phyloP scores from a whole-genome alignment of 2,888 invertebrate species.

The Athalia circularis region DNA sequence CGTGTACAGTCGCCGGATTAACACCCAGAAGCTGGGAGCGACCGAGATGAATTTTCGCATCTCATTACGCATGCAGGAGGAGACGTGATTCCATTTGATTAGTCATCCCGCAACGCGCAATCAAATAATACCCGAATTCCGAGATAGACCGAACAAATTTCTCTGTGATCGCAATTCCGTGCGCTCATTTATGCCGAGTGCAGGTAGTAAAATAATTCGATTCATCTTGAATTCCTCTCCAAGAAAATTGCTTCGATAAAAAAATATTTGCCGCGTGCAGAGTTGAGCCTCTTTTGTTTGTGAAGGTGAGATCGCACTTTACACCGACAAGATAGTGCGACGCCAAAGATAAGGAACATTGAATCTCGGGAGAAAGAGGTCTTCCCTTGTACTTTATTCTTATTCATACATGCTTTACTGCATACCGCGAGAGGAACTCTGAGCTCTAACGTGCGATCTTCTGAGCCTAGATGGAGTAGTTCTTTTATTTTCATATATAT shows the following conservation, averaged over 20 bases:
- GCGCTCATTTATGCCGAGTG: no score
- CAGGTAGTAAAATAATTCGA: no score
- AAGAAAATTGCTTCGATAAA: neutral
- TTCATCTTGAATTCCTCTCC: no score
- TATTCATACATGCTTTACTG: conserved; percentile 4
- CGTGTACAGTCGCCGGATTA: conserved; percentile 28
- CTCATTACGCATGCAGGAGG: conserved; percentile 1
- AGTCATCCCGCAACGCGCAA: conserved; percentile 12
- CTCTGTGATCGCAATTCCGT: no score
- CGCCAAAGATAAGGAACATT: conserved; percentile 27
- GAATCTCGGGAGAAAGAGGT: conserved; percentile 25
- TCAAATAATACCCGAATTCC: conserved; percentile 4
- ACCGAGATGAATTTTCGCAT: conserved; percentile 16
- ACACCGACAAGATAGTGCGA: conserved; percentile 39
- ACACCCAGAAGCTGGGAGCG: conserved; percentile 19
- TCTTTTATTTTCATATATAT: no score
- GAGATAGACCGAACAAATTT: no score
- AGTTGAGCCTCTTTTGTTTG: conserved; percentile 9
- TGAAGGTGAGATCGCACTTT: conserved; percentile 33
- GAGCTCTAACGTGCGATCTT: no score
- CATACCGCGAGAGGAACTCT: no score
- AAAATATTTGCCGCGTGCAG: neutral
- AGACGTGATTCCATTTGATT: conserved; percentile 12
- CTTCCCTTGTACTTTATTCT: conserved; percentile 34
- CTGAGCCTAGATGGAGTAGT: no score